phyloP scores from a whole-genome alignment of 2,888 invertebrate genomes.

The Hyles lineata region DNA sequence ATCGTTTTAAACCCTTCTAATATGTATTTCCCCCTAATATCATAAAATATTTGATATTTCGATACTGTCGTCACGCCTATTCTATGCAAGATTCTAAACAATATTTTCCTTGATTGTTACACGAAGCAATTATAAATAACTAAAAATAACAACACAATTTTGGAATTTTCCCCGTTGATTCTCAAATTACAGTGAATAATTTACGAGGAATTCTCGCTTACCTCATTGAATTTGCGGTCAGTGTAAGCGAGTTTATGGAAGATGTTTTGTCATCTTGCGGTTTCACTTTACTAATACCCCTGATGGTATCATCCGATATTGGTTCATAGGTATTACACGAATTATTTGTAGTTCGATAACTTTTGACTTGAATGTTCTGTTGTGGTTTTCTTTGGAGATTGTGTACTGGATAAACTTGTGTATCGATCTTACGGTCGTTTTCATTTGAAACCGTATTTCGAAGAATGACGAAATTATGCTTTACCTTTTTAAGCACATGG shows the following conservation, averaged over 20 bases:
- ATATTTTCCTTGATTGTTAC: too few relatives aligned
- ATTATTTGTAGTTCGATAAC: neutral
- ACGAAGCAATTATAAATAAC: too few relatives aligned
- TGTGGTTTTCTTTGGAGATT: slow-evolving; percentile 4
- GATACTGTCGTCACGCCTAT: too few relatives aligned
- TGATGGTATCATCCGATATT: slow-evolving; percentile 32
- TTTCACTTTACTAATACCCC: slow-evolving; percentile 10
- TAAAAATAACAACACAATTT: too few relatives aligned
- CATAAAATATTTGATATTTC: too few relatives aligned
- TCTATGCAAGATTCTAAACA: too few relatives aligned
- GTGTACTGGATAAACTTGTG: neutral
- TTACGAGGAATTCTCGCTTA: neutral
- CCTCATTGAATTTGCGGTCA: slow-evolving; percentile 36
- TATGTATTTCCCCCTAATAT: too few relatives aligned
- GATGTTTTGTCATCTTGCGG: slow-evolving; percentile 33
- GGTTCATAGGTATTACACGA: neutral
- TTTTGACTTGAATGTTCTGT: neutral
- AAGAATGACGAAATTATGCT: too few relatives aligned
- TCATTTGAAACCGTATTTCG: too few relatives aligned
- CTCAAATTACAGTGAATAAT: neutral
- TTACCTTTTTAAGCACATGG: too few relatives aligned
- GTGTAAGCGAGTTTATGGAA: slow-evolving; percentile 25
- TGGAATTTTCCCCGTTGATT: neutral
- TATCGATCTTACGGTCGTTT: too few relatives aligned
- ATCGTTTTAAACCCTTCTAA: too few relatives aligned